Base-by-base conservation (phyloP, 2,113 vertebrate genomes). In the Dicerorhinus sumatrensis region DNA sequence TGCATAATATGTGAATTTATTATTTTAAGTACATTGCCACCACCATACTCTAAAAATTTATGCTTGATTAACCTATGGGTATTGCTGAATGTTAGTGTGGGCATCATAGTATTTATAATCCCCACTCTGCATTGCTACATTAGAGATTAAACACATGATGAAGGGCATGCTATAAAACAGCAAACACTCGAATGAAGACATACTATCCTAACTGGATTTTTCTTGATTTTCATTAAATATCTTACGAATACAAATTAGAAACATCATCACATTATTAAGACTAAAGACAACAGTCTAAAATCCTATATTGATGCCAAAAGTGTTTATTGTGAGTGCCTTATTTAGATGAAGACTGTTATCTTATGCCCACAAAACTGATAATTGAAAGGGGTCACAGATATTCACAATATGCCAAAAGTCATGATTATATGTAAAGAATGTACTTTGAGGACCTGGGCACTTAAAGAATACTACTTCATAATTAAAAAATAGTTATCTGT, bases 111-210 rank as follows among this genome's bases (percentile, higher is more conserved):
- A 0, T 51, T n/a, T 60, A 81, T 0, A 96, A 46, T 23, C 42
- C 48, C 89, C 76, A 93, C 25, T 96, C 88, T 93, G 14, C 63
- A 91, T 27, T 92, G 72, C 25, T 63, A 6, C 75, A 65, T 27
- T 86, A 13, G 63, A 90, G 81, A 86, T 42, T 92, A 42, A 88
- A 62, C 33, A 25, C 8, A 76, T 48, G 42, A 48, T 39, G 70
- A 97, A 92, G 83, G 72, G 42, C 73, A 84, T 77, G 46, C 73
- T 96, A 17, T 33, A 97, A 29, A 83, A 51, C 5, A 84, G 39
- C 62, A 92, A 92, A 63, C 56, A 72, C 18, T 46, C 85, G 29
- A 91, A 95, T n/a, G 72, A 76, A 5, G 20, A 90, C 31, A 94
- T 97, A 77, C 3, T 81, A 69, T 77, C 77, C 31, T 27, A 56